Conservation (phyloP, 1,140 invertebrate species). For the Halictus rubicundus region DNA sequence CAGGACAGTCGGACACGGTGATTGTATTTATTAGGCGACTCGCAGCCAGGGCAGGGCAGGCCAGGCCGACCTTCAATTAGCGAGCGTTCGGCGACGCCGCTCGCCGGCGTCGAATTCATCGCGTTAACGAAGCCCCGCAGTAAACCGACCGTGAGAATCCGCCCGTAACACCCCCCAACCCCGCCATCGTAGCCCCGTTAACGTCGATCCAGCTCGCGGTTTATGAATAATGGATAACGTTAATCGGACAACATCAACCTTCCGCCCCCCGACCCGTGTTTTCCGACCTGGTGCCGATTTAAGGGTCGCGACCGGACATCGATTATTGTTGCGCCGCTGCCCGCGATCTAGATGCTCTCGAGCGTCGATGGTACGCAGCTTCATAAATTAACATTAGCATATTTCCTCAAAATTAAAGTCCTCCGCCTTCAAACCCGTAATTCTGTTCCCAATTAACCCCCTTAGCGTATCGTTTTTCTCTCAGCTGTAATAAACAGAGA, state of each 20-base stretch:
- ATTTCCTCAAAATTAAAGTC: no score
- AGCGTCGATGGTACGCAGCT: no score
- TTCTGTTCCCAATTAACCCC: no score
- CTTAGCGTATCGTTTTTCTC: no score
- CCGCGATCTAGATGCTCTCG: no score
- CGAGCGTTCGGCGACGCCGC: constrained; percentile 32
- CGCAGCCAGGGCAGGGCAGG: background rate
- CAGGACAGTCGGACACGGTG: background rate
- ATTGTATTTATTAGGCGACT: constrained; percentile 20
- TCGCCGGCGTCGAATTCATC: constrained; percentile 60
- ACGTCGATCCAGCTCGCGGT: constrained; percentile 32
- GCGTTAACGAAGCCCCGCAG: constrained; percentile 68
- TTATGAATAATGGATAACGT: constrained; percentile 75
- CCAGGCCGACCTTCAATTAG: constrained; percentile 35
- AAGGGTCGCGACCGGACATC: background rate
- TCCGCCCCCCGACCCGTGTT: background rate
- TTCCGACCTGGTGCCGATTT: background rate
- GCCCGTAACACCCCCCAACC: background rate
- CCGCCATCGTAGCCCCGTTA: constrained; percentile 51
- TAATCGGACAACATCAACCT: constrained; percentile 44
- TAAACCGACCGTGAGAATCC: constrained; percentile 72
- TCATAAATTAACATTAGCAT: no score
- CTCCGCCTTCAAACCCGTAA: no score
- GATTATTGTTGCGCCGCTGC: no score
- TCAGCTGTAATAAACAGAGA: no score